Evolutionary conservation across 2,113 vertebrate genomes (phyloP), one percentile per base, ranked within the genome.

Genomic region (Hirundichthys speculiger): DNA sequence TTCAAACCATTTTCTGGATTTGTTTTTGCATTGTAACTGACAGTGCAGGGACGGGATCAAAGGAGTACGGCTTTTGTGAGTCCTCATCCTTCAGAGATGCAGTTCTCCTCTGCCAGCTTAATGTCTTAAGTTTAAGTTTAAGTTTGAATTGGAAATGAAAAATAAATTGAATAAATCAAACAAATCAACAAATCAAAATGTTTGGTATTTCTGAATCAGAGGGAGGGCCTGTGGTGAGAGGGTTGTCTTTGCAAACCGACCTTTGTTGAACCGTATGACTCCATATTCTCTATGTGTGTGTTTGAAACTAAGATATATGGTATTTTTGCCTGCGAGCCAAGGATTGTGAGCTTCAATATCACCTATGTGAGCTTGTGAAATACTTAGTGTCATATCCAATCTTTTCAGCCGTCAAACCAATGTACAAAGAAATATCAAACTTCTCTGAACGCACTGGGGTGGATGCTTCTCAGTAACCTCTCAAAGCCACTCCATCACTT

Each of bases 171-270:
- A 43, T 67, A 58, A 83, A 86, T 80, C 75, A 86, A 86, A 85
- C 75, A 85, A 89, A 83, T 77, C 86, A 87, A 86, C 71, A 86
- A 53, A 86, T 88, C 72, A 75, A 83, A 86, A 86, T 84, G 84
- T 88, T 89, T 87, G 77, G 81, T 60, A 47, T 82, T 74, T 57
- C 24, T 1, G 71, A 90, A 83, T 87, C 67, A 74, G 76, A 87
- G 83, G 58, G 71, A 82, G 86, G 80, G 69, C 27, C 73, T 85
- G 83, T 2, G 68, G 88, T 74, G n/a, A 45, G 69, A 68, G 13
- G n/a, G 16, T 53, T 79, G 60, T 84, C 73, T 80, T 83, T 84
- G 79, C 77, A 39, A 77, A 55, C 48, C 68, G 82, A 79, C 78
- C 75, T 84, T 75, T 34, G 30, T 34, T 6, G 30, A 34, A 34